Evolutionary conservation across 2,797 vertebrate species (phyloP).

Genomic region (Graptemys geographica): DNA sequence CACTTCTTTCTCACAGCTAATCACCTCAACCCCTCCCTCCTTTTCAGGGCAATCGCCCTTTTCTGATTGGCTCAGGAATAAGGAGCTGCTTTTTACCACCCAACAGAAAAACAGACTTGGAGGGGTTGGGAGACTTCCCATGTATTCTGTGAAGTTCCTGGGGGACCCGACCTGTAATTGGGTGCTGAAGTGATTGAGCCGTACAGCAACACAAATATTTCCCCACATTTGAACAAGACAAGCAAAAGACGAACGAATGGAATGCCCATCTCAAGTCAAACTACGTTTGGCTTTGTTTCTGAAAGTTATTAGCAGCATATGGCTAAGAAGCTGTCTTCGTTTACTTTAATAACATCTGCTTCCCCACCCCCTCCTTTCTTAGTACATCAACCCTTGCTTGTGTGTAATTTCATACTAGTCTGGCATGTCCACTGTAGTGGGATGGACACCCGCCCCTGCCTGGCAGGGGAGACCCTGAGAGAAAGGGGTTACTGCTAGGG

Average conservation of each 20-base stretch:
- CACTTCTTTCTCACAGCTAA: not conserved
- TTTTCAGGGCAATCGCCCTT: not conserved
- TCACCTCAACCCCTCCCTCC: not conserved
- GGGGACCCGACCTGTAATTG: not conserved
- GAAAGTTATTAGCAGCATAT: not conserved
- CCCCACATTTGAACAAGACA: not conserved
- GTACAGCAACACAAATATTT: not conserved
- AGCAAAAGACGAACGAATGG: not conserved
- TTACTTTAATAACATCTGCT: not conserved
- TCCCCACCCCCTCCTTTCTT: too few relatives aligned
- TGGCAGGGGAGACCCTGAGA: too few relatives aligned
- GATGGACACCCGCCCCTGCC: too few relatives aligned
- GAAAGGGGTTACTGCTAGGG: too few relatives aligned
- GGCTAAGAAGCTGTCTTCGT: not conserved
- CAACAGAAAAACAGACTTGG: not conserved
- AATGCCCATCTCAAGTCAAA: not conserved
- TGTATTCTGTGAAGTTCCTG: rapidly evolving
- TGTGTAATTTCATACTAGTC: not conserved
- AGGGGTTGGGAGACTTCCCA: not conserved
- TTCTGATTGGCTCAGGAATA: not conserved
- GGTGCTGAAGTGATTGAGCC: not conserved
- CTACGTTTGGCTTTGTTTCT: slow-evolving; percentile 11
- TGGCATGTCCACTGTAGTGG: not conserved
- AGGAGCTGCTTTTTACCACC: not conserved
- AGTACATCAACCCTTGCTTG: not conserved